Evolutionary conservation across 2,888 invertebrate genomes (phyloP), one percentile per base, ranked within the genome.

Genomic region (Sthenelais limicola): DNA sequence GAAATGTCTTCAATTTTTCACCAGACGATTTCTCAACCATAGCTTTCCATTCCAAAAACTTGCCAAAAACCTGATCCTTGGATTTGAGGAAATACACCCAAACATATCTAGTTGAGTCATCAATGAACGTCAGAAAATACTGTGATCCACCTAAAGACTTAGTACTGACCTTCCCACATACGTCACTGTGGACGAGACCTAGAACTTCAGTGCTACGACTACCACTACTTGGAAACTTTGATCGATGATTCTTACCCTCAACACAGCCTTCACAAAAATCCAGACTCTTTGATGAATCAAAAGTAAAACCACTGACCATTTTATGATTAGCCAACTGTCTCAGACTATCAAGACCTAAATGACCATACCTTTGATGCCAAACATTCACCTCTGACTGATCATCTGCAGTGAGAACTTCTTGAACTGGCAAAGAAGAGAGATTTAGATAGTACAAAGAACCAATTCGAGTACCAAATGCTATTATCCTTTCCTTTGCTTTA

Each of bases 1-100:
- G 71, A n/a, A 77, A 74, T 15, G 66, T 67, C 32, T 71, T 48
- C 24, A 79, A 35, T 12, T 12, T 58, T 51, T 71, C 56, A 24
- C 68, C 68, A 7, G 43, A 24, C 7, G 48, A 43, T 48, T 47
- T 43, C 28, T 68, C 68, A 3, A 47, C 68, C 30, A 48, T n/a
- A 7, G 43, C 21, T 24, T 68, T 68, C 68, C 68, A 47, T 30
- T 68, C 24, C 5, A 47, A 18, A 28, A 68, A 68, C 4, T 26
- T 26, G 3, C 24, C 4, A 26, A 47, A 68, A 5, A 68, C 68
- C 48, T 68, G 47, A 47, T 47, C 30, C 30, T 68, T 68, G 43
- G 9, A 3, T 38, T 68, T 38, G 48, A 68, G 68, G 2, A 43
- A 26, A 68, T 68, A 68, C 28, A 68, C 68, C 68, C 68, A 68